These are phyloP conservation scores for Eristalis arbustorum DNA, from an alignment of 2,888 invertebrate species.

Conservation along the genomic window DNA sequence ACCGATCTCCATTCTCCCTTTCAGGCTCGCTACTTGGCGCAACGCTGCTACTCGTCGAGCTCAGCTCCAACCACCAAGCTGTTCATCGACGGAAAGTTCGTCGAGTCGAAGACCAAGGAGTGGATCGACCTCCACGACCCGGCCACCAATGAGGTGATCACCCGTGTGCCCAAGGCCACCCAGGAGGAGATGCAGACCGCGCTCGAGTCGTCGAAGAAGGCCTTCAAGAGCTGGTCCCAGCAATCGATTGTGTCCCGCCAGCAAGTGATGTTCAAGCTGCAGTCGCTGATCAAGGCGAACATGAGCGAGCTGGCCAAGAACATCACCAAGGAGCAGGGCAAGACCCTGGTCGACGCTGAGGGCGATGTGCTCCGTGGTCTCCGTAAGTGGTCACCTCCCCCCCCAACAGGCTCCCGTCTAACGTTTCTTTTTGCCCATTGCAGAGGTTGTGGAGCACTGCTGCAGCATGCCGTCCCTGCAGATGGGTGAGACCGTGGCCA, in stretches of 20 bases:
- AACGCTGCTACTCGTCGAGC: constrained; percentile 82
- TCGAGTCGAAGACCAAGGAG: constrained; percentile 94
- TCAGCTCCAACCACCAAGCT: constrained; percentile 91
- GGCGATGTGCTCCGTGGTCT: constrained; percentile 98
- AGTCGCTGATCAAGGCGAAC: constrained; percentile 92
- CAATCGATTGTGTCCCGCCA: constrained; percentile 96
- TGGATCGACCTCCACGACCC: constrained; percentile 98
- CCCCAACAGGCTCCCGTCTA: constrained; percentile 72
- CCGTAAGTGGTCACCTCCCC: constrained; percentile 84
- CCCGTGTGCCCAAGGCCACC: constrained; percentile 94
- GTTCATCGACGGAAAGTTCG: constrained; percentile 96
- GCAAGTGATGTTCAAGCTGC: constrained; percentile 94
- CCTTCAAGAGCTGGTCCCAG: constrained; percentile 91
- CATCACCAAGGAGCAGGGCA: constrained; percentile 98
- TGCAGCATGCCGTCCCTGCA: constrained; percentile 95
- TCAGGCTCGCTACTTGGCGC: constrained; percentile 74
- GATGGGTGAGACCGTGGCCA: constrained; percentile 94
- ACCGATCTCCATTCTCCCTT: constrained; percentile 26
- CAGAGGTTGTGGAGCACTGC: constrained; percentile 98
- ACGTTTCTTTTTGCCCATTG: constrained; percentile 82
- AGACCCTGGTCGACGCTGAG: constrained; percentile 97
- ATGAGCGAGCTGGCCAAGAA: constrained; percentile 93
- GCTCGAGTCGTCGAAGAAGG: constrained; percentile 90
- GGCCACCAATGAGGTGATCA: constrained; percentile 92
- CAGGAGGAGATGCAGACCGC: constrained; percentile 93